Evolutionary conservation across 2,797 vertebrate species (phyloP), one percentile per base, ranked within the genome.

Genomic region (Enteromius fasciolatus): DNA sequence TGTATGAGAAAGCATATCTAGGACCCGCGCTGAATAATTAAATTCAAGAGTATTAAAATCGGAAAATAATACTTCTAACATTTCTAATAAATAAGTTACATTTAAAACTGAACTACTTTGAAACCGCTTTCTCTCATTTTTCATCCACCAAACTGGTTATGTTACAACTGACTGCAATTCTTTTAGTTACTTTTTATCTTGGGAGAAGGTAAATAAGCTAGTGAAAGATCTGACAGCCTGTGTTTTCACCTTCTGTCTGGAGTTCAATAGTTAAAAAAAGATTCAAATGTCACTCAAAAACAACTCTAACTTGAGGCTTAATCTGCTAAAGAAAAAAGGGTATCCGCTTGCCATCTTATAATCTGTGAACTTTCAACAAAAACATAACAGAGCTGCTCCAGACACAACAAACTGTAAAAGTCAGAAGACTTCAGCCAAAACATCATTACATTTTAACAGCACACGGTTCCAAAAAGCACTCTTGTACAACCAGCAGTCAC

Each of bases 171-270:
- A 23, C 5, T 20, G 59, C 41, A 52, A 31, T 41, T 41, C 18
- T 2, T 76, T 23, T 67, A 4, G 1, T 69, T 66, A 23, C 46
- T n/a, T 33, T 67, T 74, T 83, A n/a, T 83, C 63, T 75, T 31
- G 12, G 8, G 67, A 79, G 64, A 89, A 77, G 23, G 68, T 84
- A 80, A 91, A 90, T 84, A 75, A 68, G 57, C 20, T 23, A 70
- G 68, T 88, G 23, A 90, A 90, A 87, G 78, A 90, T 87, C 46
- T 41, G 67, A 79, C 25, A 63, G 46, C 48, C 74, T 67, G 59
- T 76, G 77, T 83, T 85, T 76, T 81, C 57, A 74, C 39, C 17
- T 75, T 81, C 44, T 61, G 15, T 76, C 66, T 57, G 67, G 67
- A 76, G 46, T 44, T 28, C 25, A 77, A 25, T 23, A 80, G 80